These are phyloP conservation scores for Blera fallax DNA, from an alignment of 2,888 invertebrate species.

Conservation along the genomic window DNA sequence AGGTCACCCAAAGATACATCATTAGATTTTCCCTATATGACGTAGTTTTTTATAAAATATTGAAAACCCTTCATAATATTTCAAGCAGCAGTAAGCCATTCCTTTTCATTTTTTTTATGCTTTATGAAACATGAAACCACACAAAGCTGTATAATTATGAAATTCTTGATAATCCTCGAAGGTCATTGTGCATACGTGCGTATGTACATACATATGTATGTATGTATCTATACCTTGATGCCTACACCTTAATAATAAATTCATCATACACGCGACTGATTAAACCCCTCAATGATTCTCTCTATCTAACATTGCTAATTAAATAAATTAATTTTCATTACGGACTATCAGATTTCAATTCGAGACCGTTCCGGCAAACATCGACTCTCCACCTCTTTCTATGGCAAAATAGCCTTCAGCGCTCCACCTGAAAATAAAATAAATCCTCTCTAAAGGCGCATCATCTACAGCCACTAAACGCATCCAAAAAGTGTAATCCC, in stretches of 20 bases:
- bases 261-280: not conserved
- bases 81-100: too few relatives aligned
- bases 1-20: too few relatives aligned
- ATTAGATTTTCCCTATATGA: too few relatives aligned
- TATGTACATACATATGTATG: too few relatives aligned
- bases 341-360: conserved; percentile 35
- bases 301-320: conserved; percentile 16
- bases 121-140: too few relatives aligned
- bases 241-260: not conserved
- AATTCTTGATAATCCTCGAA: too few relatives aligned
- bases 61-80: too few relatives aligned
- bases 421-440: conserved; percentile 25
- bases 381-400: not conserved
- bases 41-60: too few relatives aligned
- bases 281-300: not conserved
- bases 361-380: conserved; percentile 22
- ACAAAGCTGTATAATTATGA: too few relatives aligned
- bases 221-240: too few relatives aligned
- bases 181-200: too few relatives aligned
- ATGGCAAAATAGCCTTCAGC: conserved; percentile 23
- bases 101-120: too few relatives aligned
- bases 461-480: conserved; percentile 23
- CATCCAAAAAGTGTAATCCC: conserved; percentile 8
- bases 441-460: conserved; percentile 17
- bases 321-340: conserved; percentile 49